Base-by-base conservation (phyloP, 1,140 invertebrate genomes). In the Pinna nobilis region DNA sequence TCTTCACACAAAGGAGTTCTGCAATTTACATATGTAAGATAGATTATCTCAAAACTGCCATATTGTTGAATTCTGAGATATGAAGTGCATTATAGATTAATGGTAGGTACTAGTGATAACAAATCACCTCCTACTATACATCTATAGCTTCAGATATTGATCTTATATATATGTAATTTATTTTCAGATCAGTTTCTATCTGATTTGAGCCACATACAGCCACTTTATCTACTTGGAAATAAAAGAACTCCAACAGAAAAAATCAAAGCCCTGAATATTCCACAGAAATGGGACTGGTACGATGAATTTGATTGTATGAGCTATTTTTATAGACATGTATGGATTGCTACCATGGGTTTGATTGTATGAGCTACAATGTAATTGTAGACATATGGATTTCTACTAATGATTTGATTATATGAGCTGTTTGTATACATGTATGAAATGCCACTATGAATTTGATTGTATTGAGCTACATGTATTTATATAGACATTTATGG, bases 261-360 rank as follows among this genome's bases (percentile, higher is more conserved):
- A 18, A 44, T 76, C 25, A 53, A 50, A 51, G n/a, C 69, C 28
- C 41, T 76, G 15, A 47, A 70, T 11, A 74, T 82, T 32, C 81
- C 76, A 20, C 15, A 60, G 18, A 80, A 57, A 75, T 15, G 78
- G 13, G 81, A 82, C 67, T 82, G 81, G 81, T 82, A 51, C 65
- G 60, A 28, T 53, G 23, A 25, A 25, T 53, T 4, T 47, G 20
- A 18, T 3, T 3, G 15, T 15, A 47, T 18, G 2, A 47, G 20
- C 15, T 47, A 18, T 47, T 5, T 47, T 15, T 47, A 15, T 6
- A 18, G 6, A 20, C 15, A 47, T 47, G n/a, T 11, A 44, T 44
- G 41, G 11, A 47, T 47, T n/a, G n/a, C n/a, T n/a, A n/a, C 15
- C 3, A 47, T 47, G 20, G 15, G 44, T 47, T 47, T 18, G 2